phyloP scores from a whole-genome alignment of 2,888 invertebrate genomes.

The Tinea semifulvella region DNA sequence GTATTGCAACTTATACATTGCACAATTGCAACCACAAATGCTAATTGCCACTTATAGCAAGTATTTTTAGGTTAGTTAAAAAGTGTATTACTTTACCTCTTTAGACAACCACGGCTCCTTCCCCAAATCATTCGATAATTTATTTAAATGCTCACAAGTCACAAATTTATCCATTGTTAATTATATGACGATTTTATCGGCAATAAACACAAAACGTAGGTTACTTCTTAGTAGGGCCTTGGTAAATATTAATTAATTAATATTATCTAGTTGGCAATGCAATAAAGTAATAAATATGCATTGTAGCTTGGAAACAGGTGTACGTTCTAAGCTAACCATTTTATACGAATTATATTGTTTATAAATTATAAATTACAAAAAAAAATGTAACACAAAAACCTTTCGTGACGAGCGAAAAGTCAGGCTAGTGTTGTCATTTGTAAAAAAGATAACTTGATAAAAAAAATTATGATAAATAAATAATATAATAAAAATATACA shows the following conservation, averaged over 20 bases:
- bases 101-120: conserved; percentile 55
- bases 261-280: conserved; percentile 5
- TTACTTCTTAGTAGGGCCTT: conserved; percentile 22
- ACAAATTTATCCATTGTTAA: conserved; percentile 49
- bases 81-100: conserved; percentile 36
- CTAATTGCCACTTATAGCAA: neutral
- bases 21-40: conserved; percentile 2
- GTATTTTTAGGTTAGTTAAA: conserved; percentile 47
- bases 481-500: too few relatives aligned
- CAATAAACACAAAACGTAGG: conserved; percentile 2
- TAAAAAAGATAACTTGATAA: conserved; percentile 14
- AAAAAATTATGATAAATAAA: neutral
- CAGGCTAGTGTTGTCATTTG: conserved; percentile 22
- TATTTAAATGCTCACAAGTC: conserved; percentile 60
- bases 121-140: conserved; percentile 42
- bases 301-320: neutral
- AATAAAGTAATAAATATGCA: neutral
- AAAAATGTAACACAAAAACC: conserved; percentile 53
- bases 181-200: neutral
- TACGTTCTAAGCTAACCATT: conserved; percentile 39
- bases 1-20: neutral
- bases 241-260: conserved; percentile 33
- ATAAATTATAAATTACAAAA: conserved; percentile 40
- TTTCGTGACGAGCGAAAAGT: conserved; percentile 64
- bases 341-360: conserved; percentile 22